A percentile compares a stretch with the other conserved stretches of the same genome.
phyloP scores from a whole-genome alignment of 1,140 invertebrate species.

The Plutomurus gul region DNA sequence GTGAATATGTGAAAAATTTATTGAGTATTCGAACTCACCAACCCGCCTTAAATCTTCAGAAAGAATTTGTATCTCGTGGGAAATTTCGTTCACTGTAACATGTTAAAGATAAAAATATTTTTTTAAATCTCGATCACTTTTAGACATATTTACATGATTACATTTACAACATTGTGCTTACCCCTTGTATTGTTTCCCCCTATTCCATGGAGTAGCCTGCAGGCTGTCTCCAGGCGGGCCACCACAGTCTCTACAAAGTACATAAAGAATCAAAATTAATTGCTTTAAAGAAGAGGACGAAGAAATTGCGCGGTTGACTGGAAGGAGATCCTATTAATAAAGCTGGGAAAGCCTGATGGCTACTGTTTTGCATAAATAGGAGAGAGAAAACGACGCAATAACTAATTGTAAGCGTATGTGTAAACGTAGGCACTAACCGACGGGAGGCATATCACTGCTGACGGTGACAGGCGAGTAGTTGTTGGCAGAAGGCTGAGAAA shows the following conservation, averaged over 20 bases:
- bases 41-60: conserved; percentile 46
- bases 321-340: too few relatives aligned
- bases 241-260: conserved; percentile 46
- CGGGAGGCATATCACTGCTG: conserved; percentile 35
- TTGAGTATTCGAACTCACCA: too few relatives aligned
- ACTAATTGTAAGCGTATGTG: too few relatives aligned
- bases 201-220: conserved; percentile 47
- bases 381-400: too few relatives aligned
- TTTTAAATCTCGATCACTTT: too few relatives aligned
- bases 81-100: conserved; percentile 34
- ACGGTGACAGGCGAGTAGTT: neutral
- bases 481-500: neutral
- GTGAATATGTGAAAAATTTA: too few relatives aligned
- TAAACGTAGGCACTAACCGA: conserved; percentile 23
- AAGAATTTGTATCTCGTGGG: conserved; percentile 48
- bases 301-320: too few relatives aligned
- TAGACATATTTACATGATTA: too few relatives aligned
- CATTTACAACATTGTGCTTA: too few relatives aligned
- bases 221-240: conserved; percentile 49
- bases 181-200: conserved; percentile 45
- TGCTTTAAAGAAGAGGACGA: neutral
- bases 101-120: neutral
- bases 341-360: too few relatives aligned
- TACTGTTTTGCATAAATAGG: too few relatives aligned
- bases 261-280: neutral